Conservation (phyloP, 2,888 invertebrate species). For the Amiota minor region DNA sequence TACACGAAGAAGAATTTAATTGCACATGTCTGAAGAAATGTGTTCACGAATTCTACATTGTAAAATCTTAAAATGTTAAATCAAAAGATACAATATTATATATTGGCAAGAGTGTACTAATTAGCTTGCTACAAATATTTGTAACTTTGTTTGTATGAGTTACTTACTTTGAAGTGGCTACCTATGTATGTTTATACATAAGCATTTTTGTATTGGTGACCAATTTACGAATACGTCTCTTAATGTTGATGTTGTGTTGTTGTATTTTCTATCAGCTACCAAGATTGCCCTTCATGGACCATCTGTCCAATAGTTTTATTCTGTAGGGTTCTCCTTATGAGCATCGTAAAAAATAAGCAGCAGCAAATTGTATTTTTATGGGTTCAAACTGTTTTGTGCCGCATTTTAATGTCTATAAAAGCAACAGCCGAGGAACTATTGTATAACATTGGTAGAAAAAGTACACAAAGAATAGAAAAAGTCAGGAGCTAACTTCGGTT, state of each 20-base stretch:
- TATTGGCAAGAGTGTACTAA: no score
- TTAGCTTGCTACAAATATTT: no score
- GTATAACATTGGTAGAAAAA: no score
- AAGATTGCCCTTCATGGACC: no score
- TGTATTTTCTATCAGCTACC: neutral
- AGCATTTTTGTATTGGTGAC: neutral
- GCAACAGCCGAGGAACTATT: constrained; percentile 41
- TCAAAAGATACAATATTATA: no score
- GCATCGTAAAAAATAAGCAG: constrained; percentile 69
- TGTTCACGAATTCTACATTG: no score
- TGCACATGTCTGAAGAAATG: no score
- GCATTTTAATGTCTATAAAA: constrained; percentile 69
- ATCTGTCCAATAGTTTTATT: neutral
- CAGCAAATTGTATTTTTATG: constrained; percentile 72
- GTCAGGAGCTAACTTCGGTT: neutral
- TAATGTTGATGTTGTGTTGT: constrained; percentile 4
- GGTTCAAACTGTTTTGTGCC: constrained; percentile 71
- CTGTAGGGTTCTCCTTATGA: constrained; percentile 45
- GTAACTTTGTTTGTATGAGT: no score
- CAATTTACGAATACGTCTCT: neutral
- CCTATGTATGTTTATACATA: neutral
- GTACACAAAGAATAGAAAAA: neutral
- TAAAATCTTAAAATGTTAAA: no score
- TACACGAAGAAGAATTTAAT: no score
- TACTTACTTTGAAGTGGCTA: neutral